These are phyloP conservation scores for Hormaphis cornu DNA, from an alignment of 1,140 invertebrate species.

Conservation along the genomic window DNA sequence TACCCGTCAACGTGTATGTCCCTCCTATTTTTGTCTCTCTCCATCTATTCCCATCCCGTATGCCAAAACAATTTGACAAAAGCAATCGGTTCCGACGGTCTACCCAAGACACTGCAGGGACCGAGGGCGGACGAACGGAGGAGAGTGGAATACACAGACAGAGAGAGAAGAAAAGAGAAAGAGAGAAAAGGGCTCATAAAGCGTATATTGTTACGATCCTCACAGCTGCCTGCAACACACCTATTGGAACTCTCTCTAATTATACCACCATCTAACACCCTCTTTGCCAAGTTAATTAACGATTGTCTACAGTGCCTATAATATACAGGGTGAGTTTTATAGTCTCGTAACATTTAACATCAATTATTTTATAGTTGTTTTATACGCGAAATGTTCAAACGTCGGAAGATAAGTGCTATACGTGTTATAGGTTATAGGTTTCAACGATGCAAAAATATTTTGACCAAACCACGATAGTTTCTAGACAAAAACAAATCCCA, in stretches of 20 bases:
- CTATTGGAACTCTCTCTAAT: constrained; percentile 1
- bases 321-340: not conserved
- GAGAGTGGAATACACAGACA: too few species aligned
- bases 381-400: too few species aligned
- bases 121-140: not conserved
- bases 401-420: too few species aligned
- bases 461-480: too few species aligned
- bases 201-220: constrained; percentile 16
- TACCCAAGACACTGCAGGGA: not conserved
- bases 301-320: constrained; percentile 13
- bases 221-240: not conserved
- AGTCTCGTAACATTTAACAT: too few species aligned
- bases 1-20: not conserved
- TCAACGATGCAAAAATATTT: too few species aligned
- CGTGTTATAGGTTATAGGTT: too few species aligned
- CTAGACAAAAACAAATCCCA: too few species aligned
- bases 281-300: not conserved
- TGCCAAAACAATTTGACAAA: constrained; percentile 27
- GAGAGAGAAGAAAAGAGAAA: not conserved
- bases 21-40: not conserved
- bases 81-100: not conserved
- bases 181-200: not conserved
- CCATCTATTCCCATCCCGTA: not conserved
- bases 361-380: too few species aligned
- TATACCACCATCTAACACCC: not conserved